Conservation (phyloP, 2,113 vertebrate genomes). For the Colius striatus region DNA sequence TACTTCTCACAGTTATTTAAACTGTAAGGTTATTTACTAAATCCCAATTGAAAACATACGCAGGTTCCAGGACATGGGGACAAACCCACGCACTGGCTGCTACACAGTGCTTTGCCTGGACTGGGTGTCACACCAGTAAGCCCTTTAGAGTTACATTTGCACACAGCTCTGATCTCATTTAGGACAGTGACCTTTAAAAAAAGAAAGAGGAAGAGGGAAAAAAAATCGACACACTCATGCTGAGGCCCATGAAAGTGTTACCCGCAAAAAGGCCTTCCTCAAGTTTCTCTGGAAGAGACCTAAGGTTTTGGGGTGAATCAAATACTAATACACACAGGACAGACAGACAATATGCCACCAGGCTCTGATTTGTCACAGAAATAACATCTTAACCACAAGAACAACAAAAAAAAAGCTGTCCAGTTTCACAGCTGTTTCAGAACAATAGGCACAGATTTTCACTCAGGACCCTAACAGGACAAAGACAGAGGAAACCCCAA, state of each 20-base stretch:
- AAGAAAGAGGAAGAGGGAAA: background rate
- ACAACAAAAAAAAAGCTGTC: background rate
- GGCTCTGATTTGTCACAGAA: background rate
- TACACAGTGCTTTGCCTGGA: background rate
- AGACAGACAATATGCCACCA: background rate
- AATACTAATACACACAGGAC: background rate
- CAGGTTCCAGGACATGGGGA: background rate
- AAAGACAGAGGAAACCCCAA: background rate
- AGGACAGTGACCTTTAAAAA: background rate
- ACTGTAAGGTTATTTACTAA: background rate
- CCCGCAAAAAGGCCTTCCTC: background rate
- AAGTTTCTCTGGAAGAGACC: background rate
- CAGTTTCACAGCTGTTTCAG: background rate
- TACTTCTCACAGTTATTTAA: background rate
- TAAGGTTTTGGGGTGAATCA: background rate
- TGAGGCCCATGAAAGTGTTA: background rate
- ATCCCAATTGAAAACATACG: background rate
- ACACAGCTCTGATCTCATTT: background rate
- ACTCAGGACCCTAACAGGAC: background rate
- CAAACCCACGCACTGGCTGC: background rate
- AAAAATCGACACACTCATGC: background rate
- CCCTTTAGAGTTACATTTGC: background rate
- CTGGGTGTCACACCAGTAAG: background rate
- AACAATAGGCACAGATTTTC: background rate
- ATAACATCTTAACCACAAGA: background rate